Base-by-base conservation (phyloP, 2,888 invertebrate genomes). In the Tridacna gigas region DNA sequence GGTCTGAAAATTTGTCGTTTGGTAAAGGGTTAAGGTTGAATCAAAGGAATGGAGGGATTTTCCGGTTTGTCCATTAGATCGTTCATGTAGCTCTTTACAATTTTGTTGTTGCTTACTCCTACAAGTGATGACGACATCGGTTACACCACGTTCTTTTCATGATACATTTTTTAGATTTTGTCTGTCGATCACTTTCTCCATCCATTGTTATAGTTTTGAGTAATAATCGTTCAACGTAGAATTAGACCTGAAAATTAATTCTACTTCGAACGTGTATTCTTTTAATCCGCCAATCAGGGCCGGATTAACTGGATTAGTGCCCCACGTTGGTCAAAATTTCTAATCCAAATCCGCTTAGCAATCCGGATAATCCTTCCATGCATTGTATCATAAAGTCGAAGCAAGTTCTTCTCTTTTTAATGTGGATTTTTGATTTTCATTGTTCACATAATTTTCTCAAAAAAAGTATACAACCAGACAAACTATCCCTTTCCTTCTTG, bases 261-360 rank as follows among this genome's bases (percentile, higher is more conserved):
- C 37, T 37, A 63, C n/a, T 45, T 66, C 2, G 28, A 71, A 71
- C 63, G 71, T 71, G 71, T 71, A 71, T 71, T 75, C 63, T 20
- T 47, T 75, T 63, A 75, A 63, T 75, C 75, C 75, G 25, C 47
- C 63, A 28, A 61, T 26, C 18, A 13, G 61, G 63, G 61, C 25
- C 60, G 61, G 83, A 83, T 79, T 79, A 79, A 15, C 13, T 22
- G 73, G 71, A 74, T 75, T 76, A 83, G 56, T 25, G 20, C 83
- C 48, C 76, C 79, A 79, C 83, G 83, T 83, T 83, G 83, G 83
- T 79, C 79, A 77, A 61, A 76, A 76, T 69, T 65, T 47, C 20
- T 65, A 63, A n/a, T 51, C 73, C 47, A 67, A 79, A 83, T 75
- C 83, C 73, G 79, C 22, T 71, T 71, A 71, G 22, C 2, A 12